Conservation (phyloP, 2,888 invertebrate genomes). For the Andrena camellia region DNA sequence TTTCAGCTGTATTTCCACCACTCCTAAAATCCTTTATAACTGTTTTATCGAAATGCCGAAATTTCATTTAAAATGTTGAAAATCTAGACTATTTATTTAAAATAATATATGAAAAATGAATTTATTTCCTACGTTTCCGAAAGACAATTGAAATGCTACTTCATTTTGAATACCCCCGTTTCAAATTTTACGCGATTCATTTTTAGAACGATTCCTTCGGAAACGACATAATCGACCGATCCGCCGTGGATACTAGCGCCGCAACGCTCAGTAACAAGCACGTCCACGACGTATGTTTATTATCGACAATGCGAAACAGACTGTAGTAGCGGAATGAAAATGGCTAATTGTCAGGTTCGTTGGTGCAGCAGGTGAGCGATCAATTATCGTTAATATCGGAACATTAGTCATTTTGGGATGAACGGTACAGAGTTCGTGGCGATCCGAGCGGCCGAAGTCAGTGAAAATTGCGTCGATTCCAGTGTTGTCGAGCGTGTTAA, state of each 20-base stretch:
- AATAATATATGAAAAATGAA: too few species aligned
- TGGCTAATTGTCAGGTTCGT: constrained; percentile 83
- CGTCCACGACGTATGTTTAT: constrained; percentile 72
- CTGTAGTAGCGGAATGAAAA: constrained; percentile 78
- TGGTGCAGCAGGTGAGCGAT: constrained; percentile 83
- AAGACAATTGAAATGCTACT: too few species aligned
- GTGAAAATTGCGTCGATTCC: constrained; percentile 43
- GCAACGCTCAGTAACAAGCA: constrained; percentile 57
- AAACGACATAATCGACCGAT: constrained; percentile 46
- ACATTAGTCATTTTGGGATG: constrained; percentile 58
- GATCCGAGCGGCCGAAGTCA: constrained; percentile 30
- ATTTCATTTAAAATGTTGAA: too few species aligned
- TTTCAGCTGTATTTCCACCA: too few species aligned
- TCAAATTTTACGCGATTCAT: background rate
- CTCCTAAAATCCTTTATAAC: too few species aligned
- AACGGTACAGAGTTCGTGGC: constrained; percentile 39
- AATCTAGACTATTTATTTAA: too few species aligned
- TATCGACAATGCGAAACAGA: constrained; percentile 73
- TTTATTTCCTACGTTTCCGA: too few species aligned
- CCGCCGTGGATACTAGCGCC: constrained; percentile 55
- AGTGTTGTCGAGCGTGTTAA: constrained; percentile 53
- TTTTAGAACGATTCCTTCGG: background rate
- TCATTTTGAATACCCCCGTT: background rate
- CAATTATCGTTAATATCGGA: constrained; percentile 61
- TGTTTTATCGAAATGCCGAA: too few species aligned